Evolutionary conservation across 2,797 vertebrate genomes (phyloP).

Genomic region (Enteromius argenteus): DNA sequence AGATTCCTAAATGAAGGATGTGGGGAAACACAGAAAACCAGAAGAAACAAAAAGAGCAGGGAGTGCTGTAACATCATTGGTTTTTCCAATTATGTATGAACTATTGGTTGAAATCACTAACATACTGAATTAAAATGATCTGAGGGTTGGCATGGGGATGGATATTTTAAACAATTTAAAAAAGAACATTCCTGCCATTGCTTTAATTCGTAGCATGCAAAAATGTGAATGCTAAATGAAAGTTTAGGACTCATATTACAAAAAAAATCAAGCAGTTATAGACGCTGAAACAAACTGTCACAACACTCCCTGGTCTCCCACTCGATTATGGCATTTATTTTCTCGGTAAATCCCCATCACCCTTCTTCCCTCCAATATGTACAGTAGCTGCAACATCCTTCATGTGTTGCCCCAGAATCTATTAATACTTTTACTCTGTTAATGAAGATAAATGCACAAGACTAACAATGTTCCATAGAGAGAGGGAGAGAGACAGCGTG

Average conservation of each 20-base stretch:
- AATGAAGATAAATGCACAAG: constrained; percentile 75
- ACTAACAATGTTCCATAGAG: constrained; percentile 53
- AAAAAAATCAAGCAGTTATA: not conserved
- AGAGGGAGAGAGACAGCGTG: constrained; percentile 48
- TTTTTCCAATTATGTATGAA: not conserved
- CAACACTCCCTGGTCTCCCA: not conserved
- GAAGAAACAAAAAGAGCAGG: not conserved
- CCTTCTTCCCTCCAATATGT: constrained; percentile 54
- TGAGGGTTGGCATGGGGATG: not conserved
- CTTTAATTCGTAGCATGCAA: not conserved
- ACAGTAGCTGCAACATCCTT: constrained; percentile 56
- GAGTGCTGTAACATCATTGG: not conserved
- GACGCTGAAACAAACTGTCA: not conserved
- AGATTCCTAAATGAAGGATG: not conserved
- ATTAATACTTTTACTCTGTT: constrained; percentile 70
- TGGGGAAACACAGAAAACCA: not conserved
- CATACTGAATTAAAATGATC: not conserved
- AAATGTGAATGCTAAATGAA: not conserved
- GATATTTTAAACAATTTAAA: not conserved
- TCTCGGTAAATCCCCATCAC: constrained; percentile 43
- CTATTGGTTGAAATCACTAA: not conserved
- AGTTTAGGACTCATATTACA: not conserved
- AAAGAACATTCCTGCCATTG: not conserved
- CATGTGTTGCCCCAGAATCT: constrained; percentile 66
- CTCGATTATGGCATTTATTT: constrained; percentile 57